Evolutionary conservation across 2,888 invertebrate genomes (phyloP).

Genomic region (Drosophila neonasuta): DNA sequence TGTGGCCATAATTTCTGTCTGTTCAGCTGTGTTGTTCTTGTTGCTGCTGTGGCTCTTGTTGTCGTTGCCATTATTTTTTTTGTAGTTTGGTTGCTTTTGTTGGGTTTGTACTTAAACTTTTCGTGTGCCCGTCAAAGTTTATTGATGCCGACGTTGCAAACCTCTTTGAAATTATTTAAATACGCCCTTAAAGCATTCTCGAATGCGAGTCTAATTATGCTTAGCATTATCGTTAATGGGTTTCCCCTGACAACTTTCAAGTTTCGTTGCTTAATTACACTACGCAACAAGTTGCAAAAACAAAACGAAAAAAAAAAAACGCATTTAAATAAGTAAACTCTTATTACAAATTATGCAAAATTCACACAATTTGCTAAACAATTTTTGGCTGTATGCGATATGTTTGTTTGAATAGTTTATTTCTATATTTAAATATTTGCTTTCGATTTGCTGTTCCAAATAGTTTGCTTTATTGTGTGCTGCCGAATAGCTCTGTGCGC

Average conservation of each 20-base stretch:
- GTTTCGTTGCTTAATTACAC: slow-evolving; percentile 29
- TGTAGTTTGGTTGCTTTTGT: slow-evolving; percentile 22
- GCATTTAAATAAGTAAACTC: neutral
- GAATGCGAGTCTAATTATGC: slow-evolving; percentile 27
- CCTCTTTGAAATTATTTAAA: slow-evolving; percentile 40
- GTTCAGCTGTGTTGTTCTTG: slow-evolving; percentile 34
- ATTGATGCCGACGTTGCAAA: slow-evolving; percentile 61
- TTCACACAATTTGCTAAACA: neutral
- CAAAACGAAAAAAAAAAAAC: neutral
- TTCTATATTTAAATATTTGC: neutral
- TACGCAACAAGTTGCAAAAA: neutral
- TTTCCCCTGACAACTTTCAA: slow-evolving; percentile 9
- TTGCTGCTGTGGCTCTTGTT: slow-evolving; percentile 28
- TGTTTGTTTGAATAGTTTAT: neutral
- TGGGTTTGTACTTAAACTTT: slow-evolving; percentile 45
- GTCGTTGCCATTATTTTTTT: slow-evolving; percentile 18
- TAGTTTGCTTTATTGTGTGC: slow-evolving; percentile 2
- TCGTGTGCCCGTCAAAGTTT: slow-evolving; percentile 54
- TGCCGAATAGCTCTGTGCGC: neutral
- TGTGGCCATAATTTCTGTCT: slow-evolving; percentile 72
- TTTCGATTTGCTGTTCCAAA: neutral
- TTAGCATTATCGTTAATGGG: slow-evolving; percentile 44
- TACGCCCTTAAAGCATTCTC: slow-evolving; percentile 33
- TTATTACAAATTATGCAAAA: too few relatives aligned
- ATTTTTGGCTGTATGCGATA: neutral